Base-by-base conservation (phyloP, 2,113 vertebrate species). In the Chauna torquata region DNA sequence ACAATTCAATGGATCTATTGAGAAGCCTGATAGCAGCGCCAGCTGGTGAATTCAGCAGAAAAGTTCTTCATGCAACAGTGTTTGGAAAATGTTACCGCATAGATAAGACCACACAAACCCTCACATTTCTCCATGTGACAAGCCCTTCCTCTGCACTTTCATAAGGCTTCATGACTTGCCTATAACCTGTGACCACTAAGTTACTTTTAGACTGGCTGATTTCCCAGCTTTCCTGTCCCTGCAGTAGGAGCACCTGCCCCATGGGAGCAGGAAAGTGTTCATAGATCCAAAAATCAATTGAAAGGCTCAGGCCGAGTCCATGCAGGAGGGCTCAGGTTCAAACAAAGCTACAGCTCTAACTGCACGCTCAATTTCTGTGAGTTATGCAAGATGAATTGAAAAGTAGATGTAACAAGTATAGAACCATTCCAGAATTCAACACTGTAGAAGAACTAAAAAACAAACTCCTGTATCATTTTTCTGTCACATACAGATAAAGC, bases 1-100 rank as follows among this genome's bases (percentile, higher is more conserved):
- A 70, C 10, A 83, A 14, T 58, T 62, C 42, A 69, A 13, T 0
- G 0, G 6, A 8, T 62, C 58, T 72, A 6, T 25, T 38, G 25
- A 81, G 15, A 4, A 5, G n/a, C 32, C n/a, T 84, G 57, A 85
- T 7, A 82, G 34, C 32, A 76, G 38, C 49, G 30, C 42, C 2
- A 7, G 20, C 12, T 61, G 36, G 30, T 58, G 58, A 78, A 49
- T 50, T 89, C 54, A 64, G 50, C 28, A 75, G 25, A 52, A 0
- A 0, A 22, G 20, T 55, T 50, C 34, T 52, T 79, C 45, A 30
- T 22, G 38, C 45, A 58, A 6, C 16, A 27, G 19, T 6, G 3
- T 3, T 49, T 25, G 24, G 49, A 49, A 90, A 80, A 45, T 8
- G 6, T 9, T 57, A 75, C 22, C 10, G 28, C 16, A 28, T 42